Percentiles rank a stretch among this genome's conserved stretches.
These are phyloP conservation scores for Epicampocera succincta DNA, from an alignment of 2,888 invertebrate genomes.

Conservation along the genomic window DNA sequence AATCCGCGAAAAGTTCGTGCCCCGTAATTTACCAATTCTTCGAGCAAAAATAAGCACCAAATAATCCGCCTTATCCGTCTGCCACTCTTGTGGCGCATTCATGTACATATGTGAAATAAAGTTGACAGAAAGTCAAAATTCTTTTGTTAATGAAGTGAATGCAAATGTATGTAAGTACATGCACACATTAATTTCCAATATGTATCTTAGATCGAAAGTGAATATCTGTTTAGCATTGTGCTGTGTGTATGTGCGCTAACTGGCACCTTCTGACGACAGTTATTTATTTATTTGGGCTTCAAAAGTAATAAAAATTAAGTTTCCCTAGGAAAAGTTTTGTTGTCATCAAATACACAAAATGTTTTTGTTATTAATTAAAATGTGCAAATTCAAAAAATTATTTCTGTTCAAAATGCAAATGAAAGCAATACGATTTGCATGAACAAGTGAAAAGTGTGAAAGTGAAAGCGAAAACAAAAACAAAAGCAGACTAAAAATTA, in stretches of 20 bases:
- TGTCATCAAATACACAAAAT: slow-evolving; percentile 5
- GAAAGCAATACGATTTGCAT: not conserved
- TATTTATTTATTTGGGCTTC: too few species aligned
- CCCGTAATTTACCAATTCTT: not conserved
- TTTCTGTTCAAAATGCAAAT: slow-evolving; percentile 16
- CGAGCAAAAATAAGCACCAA: not conserved
- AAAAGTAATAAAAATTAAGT: too few species aligned
- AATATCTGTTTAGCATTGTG: not conserved
- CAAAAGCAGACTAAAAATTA: too few species aligned
- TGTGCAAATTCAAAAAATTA: slow-evolving; percentile 36
- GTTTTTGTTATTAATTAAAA: slow-evolving; percentile 4
- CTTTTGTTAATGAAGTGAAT: not conserved
- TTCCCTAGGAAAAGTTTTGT: not conserved
- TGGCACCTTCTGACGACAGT: too few species aligned
- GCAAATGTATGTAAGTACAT: not conserved
- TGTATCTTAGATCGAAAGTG: slow-evolving; percentile 5
- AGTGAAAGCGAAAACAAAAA: not conserved
- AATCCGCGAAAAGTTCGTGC: too few species aligned
- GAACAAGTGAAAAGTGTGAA: slow-evolving; percentile 35
- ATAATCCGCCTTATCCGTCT: not conserved
- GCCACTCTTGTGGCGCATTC: not conserved
- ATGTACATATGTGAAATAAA: not conserved
- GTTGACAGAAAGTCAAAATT: slow-evolving; percentile 30
- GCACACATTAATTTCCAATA: not conserved
- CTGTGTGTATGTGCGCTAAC: too few species aligned